Conservation (phyloP, 2,797 vertebrate species). For the Intellagama lesueurii region DNA sequence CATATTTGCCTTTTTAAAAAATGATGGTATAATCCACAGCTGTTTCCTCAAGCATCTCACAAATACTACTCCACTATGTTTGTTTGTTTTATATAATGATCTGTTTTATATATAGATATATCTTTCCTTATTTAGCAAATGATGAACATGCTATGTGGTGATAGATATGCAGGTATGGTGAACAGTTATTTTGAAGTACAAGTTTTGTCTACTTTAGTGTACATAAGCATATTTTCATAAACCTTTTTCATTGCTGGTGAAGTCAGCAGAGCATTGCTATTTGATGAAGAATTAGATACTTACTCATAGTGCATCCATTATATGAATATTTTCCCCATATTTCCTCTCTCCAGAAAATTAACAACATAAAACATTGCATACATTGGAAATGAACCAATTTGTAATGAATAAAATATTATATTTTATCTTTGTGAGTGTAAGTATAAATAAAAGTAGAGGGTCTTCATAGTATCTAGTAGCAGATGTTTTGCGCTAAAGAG, state of each 20-base stretch:
- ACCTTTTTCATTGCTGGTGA: slow-evolving; percentile 61
- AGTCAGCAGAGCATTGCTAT: slow-evolving; percentile 74
- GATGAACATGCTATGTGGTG: not conserved
- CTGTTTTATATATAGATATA: slow-evolving; percentile 4
- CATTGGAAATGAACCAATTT: slow-evolving; percentile 42
- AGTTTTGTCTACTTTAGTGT: slow-evolving; percentile 63
- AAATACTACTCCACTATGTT: not conserved
- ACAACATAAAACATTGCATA: slow-evolving; percentile 47
- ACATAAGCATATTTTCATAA: slow-evolving; percentile 60
- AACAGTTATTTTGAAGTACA: slow-evolving; percentile 54
- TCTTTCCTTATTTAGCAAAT: slow-evolving; percentile 51
- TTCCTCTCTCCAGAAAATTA: slow-evolving; percentile 60
- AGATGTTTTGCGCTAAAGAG: not conserved
- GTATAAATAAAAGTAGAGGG: not conserved
- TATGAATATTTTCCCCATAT: slow-evolving; percentile 56
- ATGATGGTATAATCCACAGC: slow-evolving; percentile 8
- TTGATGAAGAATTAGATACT: slow-evolving; percentile 78
- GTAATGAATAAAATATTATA: slow-evolving; percentile 56
- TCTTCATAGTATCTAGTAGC: not conserved
- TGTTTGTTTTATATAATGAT: not conserved
- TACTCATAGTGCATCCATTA: slow-evolving; percentile 66
- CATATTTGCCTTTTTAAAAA: no score
- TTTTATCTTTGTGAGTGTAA: not conserved
- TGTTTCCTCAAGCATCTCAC: not conserved
- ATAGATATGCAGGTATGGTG: slow-evolving; percentile 26